phyloP scores from a whole-genome alignment of 1,140 invertebrate genomes.

The Oryzaephilus surinamensis region DNA sequence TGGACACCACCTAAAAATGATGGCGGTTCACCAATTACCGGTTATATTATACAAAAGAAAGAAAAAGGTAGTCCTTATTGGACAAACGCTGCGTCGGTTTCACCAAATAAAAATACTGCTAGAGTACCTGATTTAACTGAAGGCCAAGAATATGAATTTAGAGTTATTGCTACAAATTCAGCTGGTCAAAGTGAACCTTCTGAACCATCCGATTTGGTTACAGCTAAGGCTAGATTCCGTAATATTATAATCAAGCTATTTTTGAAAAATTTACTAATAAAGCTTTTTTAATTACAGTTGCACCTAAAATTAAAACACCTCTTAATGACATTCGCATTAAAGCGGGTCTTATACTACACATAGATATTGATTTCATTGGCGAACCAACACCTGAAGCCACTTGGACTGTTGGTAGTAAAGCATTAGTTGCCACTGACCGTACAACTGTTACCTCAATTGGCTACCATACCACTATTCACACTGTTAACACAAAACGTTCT shows the following conservation, averaged over 20 bases:
- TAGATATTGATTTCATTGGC: conserved; percentile 88
- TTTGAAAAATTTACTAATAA: conserved; percentile 3
- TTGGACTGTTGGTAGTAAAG: conserved; percentile 71
- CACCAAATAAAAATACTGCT: conserved; percentile 60
- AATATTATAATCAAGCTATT: conserved; percentile 33
- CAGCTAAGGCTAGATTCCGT: conserved; percentile 73
- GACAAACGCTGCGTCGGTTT: conserved; percentile 81
- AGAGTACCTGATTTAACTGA: conserved; percentile 82
- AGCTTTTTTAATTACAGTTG: conserved; percentile 47
- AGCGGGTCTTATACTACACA: conserved; percentile 83
- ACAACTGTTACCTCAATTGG: conserved; percentile 81
- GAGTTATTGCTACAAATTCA: conserved; percentile 89
- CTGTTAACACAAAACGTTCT: conserved; percentile 72
- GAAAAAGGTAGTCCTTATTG: conserved; percentile 85
- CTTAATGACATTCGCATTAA: conserved; percentile 80
- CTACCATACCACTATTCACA: conserved; percentile 84
- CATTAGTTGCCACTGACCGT: conserved; percentile 60
- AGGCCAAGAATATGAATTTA: conserved; percentile 94
- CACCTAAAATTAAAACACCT: conserved; percentile 87
- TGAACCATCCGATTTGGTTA: conserved; percentile 82
- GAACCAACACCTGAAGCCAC: conserved; percentile 76
- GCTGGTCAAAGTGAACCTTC: conserved; percentile 93
- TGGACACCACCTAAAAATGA: conserved; percentile 80
- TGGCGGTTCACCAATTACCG: conserved; percentile 82
- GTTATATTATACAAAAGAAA: conserved; percentile 93